Evolutionary conservation across 2,888 invertebrate genomes (phyloP).

Genomic region (Platypus cylindrus): DNA sequence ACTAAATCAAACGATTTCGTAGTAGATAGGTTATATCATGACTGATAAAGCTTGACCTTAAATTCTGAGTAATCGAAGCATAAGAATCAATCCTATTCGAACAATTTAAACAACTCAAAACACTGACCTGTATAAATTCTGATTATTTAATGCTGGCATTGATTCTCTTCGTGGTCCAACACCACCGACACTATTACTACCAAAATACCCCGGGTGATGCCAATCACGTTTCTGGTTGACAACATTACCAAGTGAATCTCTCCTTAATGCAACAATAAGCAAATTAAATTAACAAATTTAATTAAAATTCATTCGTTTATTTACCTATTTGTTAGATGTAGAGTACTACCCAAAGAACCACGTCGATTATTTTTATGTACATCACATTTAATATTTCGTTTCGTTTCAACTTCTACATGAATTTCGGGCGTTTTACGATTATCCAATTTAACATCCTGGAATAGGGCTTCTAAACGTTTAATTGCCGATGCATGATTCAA

Average conservation of each 20-base stretch:
- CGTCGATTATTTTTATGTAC: conserved; percentile 45
- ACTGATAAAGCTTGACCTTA: too few species aligned
- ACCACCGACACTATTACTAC: too few species aligned
- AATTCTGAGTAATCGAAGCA: too few species aligned
- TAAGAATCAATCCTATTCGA: too few species aligned
- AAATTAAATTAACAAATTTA: not conserved
- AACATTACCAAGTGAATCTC: conserved; percentile 42
- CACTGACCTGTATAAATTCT: conserved; percentile 11
- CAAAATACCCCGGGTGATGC: conserved; percentile 22
- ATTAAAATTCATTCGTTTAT: not conserved
- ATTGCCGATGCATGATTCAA: conserved; percentile 54
- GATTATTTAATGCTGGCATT: conserved; percentile 33
- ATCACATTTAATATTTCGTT: conserved; percentile 54
- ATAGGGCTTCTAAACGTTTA: conserved; percentile 59
- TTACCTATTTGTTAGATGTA: conserved; percentile 31
- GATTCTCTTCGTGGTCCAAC: conserved; percentile 37
- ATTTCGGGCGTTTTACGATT: conserved; percentile 25
- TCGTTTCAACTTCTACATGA: conserved; percentile 39
- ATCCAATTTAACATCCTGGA: conserved; percentile 51
- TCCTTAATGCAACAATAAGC: conserved; percentile 15
- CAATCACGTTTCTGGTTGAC: conserved; percentile 25
- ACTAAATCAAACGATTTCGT: too few species aligned
- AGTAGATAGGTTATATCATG: too few species aligned
- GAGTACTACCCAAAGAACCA: conserved; percentile 44
- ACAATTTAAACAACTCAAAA: too few species aligned